phyloP scores from a whole-genome alignment of 2,797 vertebrate genomes.

The Eulemur coronatus region DNA sequence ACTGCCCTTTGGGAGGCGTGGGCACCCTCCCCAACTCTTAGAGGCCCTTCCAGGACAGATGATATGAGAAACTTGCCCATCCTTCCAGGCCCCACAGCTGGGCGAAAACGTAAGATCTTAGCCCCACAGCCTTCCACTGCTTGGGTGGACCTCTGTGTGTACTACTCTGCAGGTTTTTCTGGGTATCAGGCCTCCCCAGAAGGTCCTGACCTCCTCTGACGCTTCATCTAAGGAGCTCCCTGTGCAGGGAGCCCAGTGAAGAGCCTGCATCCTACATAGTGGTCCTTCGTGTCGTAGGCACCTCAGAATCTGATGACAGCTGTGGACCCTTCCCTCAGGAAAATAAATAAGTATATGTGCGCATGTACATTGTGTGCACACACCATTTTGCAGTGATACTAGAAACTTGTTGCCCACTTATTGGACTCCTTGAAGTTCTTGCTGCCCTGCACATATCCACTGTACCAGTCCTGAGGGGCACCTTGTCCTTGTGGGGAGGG shows the following conservation, averaged over 20 bases:
- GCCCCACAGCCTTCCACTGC: neutral
- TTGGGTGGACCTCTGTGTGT: neutral
- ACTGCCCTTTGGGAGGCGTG: neutral
- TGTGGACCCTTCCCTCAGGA: neutral
- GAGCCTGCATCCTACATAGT: neutral
- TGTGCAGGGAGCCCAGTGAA: neutral
- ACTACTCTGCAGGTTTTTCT: neutral
- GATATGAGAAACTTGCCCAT: neutral
- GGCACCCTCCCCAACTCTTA: neutral
- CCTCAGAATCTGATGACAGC: neutral
- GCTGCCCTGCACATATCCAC: neutral
- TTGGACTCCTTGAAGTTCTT: neutral
- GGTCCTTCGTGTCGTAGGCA: neutral
- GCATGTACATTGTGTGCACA: too few species aligned
- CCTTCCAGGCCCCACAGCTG: neutral
- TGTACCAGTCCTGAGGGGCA: neutral
- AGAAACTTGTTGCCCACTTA: too few species aligned
- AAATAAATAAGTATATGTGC: neutral
- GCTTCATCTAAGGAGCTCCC: neutral
- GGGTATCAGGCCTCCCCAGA: neutral
- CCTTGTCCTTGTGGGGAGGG: accelerated
- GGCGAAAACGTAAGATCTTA: neutral
- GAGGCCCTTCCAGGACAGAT: neutral
- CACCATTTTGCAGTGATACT: neutral
- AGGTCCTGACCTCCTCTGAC: neutral